Evolutionary conservation across 1,140 invertebrate genomes (phyloP).

Genomic region (Drosophila obscura): DNA sequence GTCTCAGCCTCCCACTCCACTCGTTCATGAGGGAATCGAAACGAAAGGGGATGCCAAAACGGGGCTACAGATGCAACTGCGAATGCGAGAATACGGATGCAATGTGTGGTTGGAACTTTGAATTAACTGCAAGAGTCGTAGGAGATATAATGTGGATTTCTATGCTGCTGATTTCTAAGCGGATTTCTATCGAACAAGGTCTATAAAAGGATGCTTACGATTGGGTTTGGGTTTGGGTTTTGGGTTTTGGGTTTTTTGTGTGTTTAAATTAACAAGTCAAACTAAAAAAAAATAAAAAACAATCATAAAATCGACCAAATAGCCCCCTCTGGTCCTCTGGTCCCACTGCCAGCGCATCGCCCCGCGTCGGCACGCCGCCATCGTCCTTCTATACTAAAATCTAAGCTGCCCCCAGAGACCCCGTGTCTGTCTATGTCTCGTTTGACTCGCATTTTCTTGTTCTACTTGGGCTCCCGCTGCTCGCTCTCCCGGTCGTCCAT

Average conservation of each 20-base stretch:
- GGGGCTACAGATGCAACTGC: too few relatives aligned
- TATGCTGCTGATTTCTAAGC: constrained; percentile 9
- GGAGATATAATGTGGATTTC: background rate
- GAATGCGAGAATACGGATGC: too few relatives aligned
- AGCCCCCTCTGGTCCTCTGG: background rate
- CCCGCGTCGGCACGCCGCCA: background rate
- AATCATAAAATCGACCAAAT: constrained; percentile 45
- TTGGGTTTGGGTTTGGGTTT: background rate
- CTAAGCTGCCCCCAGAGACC: constrained; percentile 47
- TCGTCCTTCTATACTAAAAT: constrained; percentile 18
- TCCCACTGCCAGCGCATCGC: background rate
- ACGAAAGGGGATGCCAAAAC: too few relatives aligned
- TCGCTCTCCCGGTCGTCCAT: constrained; percentile 30
- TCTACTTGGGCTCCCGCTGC: constrained; percentile 14
- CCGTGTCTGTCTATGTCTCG: constrained; percentile 35
- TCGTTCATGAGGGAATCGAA: too few relatives aligned
- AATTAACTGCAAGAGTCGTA: too few relatives aligned
- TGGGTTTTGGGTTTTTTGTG: constrained; percentile 2
- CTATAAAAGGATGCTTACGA: constrained; percentile 15
- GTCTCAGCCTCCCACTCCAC: too few relatives aligned
- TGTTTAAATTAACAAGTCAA: constrained; percentile 47
- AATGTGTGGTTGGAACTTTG: too few relatives aligned
- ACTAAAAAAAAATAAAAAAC: constrained; percentile 44
- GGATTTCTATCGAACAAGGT: constrained; percentile 4
- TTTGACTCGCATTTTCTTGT: constrained; percentile 4